Base-by-base conservation (phyloP, 2,797 vertebrate species). In the Brotula barbata region DNA sequence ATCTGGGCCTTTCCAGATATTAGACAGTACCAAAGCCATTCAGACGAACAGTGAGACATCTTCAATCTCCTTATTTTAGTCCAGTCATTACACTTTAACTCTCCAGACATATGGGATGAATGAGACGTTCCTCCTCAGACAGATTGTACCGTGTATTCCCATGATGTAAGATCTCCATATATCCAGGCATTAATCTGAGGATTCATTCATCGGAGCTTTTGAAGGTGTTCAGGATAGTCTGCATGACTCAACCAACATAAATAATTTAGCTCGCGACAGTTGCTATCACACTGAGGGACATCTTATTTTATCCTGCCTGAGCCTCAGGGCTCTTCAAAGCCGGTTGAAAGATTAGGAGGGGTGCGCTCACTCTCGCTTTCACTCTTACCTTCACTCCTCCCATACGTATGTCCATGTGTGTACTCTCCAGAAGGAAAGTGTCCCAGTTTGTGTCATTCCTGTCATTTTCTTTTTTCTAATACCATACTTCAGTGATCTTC, bases 251-350 rank as follows among this genome's bases (percentile, higher is more conserved):
- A 71, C 71, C 41, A 42, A 67, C 78, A 82, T 80, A 53, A 83
- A 80, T 83, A 77, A 86, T 75, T 82, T 72, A 86, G 63, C 56
- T 41, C 21, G 65, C 53, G 75, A 78, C 78, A 73, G 76, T 77
- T 79, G 71, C 66, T 21, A 1, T 51, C 20, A 2, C 71, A 34
- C 56, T 20, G 34, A 68, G 80, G 73, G 71, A 40, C 6, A 44
- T 75, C 75, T 75, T 82, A 71, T 78, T 83, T 77, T 64, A 81
- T 79, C 71, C 69, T 71, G 57, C 42, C 33, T 2, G 15, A 65
- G 81, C 82, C 74, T 11, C 20, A 52, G 75, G 83, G 71, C 67
- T 67, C 51, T 17, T 73, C 3, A 7, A 22, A 16, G 20, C 63
- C 49, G 55, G 4, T 60, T 22, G 31, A 49, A 63, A 36, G 52